Evolutionary conservation across 2,888 invertebrate species (phyloP).

Genomic region (Mythimna lalbum): DNA sequence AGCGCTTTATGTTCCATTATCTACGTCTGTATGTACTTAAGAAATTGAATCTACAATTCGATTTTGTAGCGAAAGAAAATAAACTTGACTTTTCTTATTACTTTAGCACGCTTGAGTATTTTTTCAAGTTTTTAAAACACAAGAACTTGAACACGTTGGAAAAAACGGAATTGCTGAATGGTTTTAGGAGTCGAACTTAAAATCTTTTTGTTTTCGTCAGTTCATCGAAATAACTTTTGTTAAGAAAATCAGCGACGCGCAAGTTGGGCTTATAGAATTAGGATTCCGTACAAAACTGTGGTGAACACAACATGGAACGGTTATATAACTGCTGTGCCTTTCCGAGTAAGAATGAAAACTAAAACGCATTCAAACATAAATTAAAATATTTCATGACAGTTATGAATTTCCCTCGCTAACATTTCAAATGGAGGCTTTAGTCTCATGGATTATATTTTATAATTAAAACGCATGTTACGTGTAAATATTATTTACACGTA

Average conservation of each 20-base stretch:
- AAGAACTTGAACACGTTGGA: conserved; percentile 21
- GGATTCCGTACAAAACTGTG: too few relatives aligned
- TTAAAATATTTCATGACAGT: conserved; percentile 28
- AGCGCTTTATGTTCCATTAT: conserved; percentile 50
- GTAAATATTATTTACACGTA: too few relatives aligned
- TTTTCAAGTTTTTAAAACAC: conserved; percentile 38
- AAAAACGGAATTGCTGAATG: conserved; percentile 30
- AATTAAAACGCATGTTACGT: conserved; percentile 19
- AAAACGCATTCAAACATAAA: conserved; percentile 3
- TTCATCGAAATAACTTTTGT: conserved; percentile 4
- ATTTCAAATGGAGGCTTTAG: conserved; percentile 12
- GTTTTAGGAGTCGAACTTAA: conserved; percentile 13
- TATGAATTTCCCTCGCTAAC: background rate
- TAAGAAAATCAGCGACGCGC: background rate
- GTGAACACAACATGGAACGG: background rate
- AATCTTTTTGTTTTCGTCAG: conserved; percentile 17
- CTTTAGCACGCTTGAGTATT: conserved; percentile 28
- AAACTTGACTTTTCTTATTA: conserved; percentile 42
- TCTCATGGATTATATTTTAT: conserved; percentile 1
- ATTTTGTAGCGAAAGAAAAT: conserved; percentile 43
- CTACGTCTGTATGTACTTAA: conserved; percentile 43
- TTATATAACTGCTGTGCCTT: background rate
- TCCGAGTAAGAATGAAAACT: background rate
- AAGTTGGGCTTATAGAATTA: background rate
- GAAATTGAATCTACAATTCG: conserved; percentile 53